phyloP scores from a whole-genome alignment of 1,140 invertebrate species.

The Pachyrhynchus sulphureomaculatus region DNA sequence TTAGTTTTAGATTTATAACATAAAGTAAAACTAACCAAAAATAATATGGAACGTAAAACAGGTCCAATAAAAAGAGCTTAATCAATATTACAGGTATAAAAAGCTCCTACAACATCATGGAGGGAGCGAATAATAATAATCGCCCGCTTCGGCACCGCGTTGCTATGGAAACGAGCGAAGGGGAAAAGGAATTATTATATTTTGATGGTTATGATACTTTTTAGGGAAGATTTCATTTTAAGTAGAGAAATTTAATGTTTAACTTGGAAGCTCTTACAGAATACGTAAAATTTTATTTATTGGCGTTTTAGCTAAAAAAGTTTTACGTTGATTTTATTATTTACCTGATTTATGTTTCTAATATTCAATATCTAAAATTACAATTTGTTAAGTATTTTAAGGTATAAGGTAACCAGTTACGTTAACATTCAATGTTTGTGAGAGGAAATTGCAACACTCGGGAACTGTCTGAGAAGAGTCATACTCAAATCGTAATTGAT shows the following conservation, averaged over 20 bases:
- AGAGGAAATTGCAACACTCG: no score
- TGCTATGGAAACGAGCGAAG: conserved; percentile 32
- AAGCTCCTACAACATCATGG: conserved; percentile 3
- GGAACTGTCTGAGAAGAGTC: no score
- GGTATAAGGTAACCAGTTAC: no score
- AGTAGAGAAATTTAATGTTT: conserved; percentile 35
- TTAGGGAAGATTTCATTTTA: conserved; percentile 31
- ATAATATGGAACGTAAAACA: no score
- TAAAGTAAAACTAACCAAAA: no score
- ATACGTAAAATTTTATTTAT: conserved; percentile 17
- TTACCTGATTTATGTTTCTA: no score
- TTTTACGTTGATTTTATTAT: no score
- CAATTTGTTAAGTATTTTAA: no score
- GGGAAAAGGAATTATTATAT: conserved; percentile 43
- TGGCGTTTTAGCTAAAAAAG: not conserved
- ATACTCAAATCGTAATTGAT: no score
- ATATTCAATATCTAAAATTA: no score
- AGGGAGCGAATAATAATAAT: conserved; percentile 33
- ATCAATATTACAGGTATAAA: conserved; percentile 24
- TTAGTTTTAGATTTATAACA: no score
- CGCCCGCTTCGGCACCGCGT: conserved; percentile 27
- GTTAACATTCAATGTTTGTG: no score
- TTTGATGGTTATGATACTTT: conserved; percentile 44
- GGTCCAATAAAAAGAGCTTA: not conserved
- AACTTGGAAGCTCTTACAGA: conserved; percentile 27